phyloP scores from a whole-genome alignment of 1,140 invertebrate genomes.

The Capitella teleta region DNA sequence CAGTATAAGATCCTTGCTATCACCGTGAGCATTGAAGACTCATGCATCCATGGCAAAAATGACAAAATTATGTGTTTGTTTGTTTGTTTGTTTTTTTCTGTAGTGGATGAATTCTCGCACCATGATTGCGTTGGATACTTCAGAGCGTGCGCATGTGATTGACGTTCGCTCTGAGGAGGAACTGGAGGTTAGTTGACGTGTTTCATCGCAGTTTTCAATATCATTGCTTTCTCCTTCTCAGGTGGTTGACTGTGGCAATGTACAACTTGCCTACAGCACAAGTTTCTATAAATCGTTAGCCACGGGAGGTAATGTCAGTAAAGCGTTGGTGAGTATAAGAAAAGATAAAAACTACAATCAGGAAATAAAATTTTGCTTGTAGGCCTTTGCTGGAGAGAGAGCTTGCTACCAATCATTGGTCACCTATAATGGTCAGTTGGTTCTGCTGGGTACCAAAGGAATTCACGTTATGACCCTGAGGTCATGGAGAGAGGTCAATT shows the following conservation, averaged over 20 bases:
- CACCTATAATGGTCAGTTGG: constrained; percentile 65
- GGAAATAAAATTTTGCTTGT: neutral
- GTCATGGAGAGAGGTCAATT: constrained; percentile 60
- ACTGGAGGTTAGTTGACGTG: constrained; percentile 31
- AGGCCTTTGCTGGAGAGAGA: constrained; percentile 70
- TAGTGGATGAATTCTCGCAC: constrained; percentile 78
- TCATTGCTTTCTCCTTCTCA: constrained; percentile 8
- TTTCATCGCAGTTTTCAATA: neutral
- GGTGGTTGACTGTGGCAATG: constrained; percentile 49
- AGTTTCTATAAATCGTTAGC: constrained; percentile 80
- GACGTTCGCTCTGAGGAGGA: constrained; percentile 78
- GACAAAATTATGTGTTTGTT: neutral
- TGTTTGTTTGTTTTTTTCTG: neutral
- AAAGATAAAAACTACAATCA: neutral
- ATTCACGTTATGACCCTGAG: constrained; percentile 69
- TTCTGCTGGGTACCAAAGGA: constrained; percentile 70
- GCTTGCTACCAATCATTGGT: constrained; percentile 84
- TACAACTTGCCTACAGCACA: constrained; percentile 75
- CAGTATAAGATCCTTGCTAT: constrained; percentile 55
- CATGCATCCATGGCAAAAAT: neutral
- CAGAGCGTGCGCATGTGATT: constrained; percentile 74
- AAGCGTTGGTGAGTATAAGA: constrained; percentile 51
- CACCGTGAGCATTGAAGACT: constrained; percentile 23
- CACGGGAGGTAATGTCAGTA: constrained; percentile 64
- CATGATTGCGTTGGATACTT: constrained; percentile 69